Conservation (phyloP, 1,140 invertebrate species). For the Cyrtorhinus lividipennis region DNA sequence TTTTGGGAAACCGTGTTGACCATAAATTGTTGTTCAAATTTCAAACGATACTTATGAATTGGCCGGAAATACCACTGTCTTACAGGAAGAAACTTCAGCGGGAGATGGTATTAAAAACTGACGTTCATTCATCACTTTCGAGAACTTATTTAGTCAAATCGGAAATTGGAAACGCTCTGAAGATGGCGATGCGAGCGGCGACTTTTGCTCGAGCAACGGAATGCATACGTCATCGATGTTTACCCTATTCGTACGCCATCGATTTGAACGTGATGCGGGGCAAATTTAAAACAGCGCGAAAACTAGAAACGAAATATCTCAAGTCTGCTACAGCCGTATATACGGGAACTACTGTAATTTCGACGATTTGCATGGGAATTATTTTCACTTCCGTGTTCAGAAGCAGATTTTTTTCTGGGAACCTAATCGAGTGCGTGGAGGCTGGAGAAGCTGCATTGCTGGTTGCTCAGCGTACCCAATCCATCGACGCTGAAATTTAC, state of each 20-base stretch:
- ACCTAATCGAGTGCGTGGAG: not conserved
- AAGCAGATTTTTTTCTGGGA: slow-evolving; percentile 1
- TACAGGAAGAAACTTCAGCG: slow-evolving; percentile 4
- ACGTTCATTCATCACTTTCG: not conserved
- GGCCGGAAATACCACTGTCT: slow-evolving; percentile 1
- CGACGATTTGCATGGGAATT: not conserved
- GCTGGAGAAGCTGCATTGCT: not conserved
- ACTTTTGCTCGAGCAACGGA: not conserved
- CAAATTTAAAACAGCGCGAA: not conserved
- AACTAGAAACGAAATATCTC: not conserved
- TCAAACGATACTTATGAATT: not conserved
- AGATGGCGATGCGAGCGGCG: not conserved
- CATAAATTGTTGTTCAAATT: not conserved
- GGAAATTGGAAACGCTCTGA: not conserved
- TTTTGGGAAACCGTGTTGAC: not conserved
- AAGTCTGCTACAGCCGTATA: not conserved
- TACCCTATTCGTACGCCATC: not conserved
- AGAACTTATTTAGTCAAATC: slow-evolving; percentile 4
- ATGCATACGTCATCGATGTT: not conserved
- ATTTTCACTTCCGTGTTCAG: slow-evolving; percentile 1
- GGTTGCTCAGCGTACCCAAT: not conserved
- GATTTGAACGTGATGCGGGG: slow-evolving; percentile 3
- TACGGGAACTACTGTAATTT: not conserved
- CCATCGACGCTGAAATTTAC: slow-evolving; percentile 1
- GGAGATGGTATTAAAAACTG: not conserved